Evolutionary conservation across 2,113 vertebrate genomes (phyloP).

Genomic region (Uria aalge): DNA sequence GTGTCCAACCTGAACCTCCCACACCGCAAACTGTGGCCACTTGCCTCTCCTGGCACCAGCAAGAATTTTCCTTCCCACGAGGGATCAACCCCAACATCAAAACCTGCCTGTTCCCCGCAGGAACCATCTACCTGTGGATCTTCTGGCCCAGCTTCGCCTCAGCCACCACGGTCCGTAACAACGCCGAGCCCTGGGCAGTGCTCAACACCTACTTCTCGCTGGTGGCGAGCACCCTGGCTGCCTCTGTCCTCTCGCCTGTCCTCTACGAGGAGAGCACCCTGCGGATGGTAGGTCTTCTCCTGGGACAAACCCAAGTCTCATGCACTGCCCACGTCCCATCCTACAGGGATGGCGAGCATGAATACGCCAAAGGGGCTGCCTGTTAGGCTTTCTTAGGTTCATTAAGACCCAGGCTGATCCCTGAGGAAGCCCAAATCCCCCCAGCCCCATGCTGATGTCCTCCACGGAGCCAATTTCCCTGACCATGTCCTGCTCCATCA

Average conservation of each 20-base stretch:
- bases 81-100: not conserved
- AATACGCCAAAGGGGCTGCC: not conserved
- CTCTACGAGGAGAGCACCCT: constrained; percentile 75
- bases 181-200: constrained; percentile 81
- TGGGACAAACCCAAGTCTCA: not conserved
- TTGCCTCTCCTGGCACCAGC: too few species aligned
- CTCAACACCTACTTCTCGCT: constrained; percentile 92
- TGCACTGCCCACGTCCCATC: fast-evolving
- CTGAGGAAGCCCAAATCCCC: not conserved
- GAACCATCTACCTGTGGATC: constrained; percentile 92
- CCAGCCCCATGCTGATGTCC: not conserved
- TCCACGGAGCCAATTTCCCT: not conserved
- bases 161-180: constrained; percentile 60
- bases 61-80: not conserved
- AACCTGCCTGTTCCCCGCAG: constrained; percentile 52
- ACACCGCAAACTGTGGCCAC: not conserved
- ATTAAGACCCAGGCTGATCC: not conserved
- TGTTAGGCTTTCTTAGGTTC: not conserved
- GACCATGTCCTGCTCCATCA: not conserved
- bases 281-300: constrained; percentile 79
- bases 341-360: fast-evolving
- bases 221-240: constrained; percentile 81
- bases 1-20: not conserved
- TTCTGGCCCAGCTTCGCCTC: constrained; percentile 97
- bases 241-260: constrained; percentile 79